Evolutionary conservation across 2,797 vertebrate genomes (phyloP).

Genomic region (Cirrhinus mrigala): DNA sequence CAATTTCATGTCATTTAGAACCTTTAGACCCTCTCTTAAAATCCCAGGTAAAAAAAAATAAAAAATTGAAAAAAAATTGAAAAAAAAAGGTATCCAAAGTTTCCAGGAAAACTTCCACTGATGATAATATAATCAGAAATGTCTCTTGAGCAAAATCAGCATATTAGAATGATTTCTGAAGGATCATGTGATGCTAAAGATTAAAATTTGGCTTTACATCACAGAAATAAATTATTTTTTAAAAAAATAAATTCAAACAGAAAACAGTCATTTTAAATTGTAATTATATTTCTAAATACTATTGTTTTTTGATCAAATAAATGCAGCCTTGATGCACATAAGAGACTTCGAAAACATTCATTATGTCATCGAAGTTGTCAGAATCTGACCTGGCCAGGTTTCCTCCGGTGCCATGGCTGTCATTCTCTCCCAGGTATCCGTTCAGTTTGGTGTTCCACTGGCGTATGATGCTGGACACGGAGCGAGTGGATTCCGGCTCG

Average conservation of each 20-base stretch:
- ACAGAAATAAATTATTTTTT: not conserved
- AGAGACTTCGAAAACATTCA: not conserved
- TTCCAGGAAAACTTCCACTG: too few relatives aligned
- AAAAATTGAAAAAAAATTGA: too few relatives aligned
- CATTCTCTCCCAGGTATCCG: conserved; percentile 84
- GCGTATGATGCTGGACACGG: conserved; percentile 91
- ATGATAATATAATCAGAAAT: too few relatives aligned
- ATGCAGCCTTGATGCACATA: not conserved
- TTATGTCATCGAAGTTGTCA: not conserved
- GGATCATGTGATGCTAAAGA: not conserved
- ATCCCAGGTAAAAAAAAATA: not conserved
- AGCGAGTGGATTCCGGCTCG: conserved; percentile 85
- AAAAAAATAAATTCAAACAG: not conserved
- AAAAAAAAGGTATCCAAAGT: not conserved
- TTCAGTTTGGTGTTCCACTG: conserved; percentile 96
- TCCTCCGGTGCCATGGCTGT: conserved; percentile 59
- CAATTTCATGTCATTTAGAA: not conserved
- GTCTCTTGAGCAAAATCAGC: too few relatives aligned
- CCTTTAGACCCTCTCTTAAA: too few relatives aligned
- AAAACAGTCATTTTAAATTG: not conserved
- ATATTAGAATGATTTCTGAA: too few relatives aligned
- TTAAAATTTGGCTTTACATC: not conserved
- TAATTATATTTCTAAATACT: not conserved
- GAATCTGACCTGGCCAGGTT: conserved; percentile 76
- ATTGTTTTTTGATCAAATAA: not conserved